These are phyloP conservation scores for Mola mola DNA, from an alignment of 2,113 vertebrate genomes.

Conservation along the genomic window DNA sequence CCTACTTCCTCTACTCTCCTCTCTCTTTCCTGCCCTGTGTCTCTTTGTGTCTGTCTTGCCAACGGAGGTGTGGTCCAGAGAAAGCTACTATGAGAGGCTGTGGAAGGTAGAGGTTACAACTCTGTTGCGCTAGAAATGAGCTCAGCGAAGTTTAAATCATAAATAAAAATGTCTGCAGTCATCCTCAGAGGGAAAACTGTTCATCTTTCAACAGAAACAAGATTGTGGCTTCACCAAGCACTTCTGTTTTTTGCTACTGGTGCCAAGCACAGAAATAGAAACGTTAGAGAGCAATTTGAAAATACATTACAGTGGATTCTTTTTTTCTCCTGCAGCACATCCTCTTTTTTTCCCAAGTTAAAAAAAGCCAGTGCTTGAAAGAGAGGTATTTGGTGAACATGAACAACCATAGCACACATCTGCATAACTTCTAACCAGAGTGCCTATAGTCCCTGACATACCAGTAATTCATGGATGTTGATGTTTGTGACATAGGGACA, in stretches of 20 bases:
- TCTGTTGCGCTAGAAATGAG: slow-evolving; percentile 29
- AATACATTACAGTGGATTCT: neutral
- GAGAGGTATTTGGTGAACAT: slow-evolving; percentile 66
- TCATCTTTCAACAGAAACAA: slow-evolving; percentile 34
- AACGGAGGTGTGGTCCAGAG: slow-evolving; percentile 79
- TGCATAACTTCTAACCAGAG: slow-evolving; percentile 51
- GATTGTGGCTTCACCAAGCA: slow-evolving; percentile 61
- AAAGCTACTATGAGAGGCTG: slow-evolving; percentile 78
- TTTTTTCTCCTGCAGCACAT: neutral
- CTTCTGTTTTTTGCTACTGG: too few species aligned
- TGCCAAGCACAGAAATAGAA: neutral
- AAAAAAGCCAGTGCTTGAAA: slow-evolving; percentile 15
- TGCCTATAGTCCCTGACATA: neutral
- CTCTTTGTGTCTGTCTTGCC: slow-evolving; percentile 72
- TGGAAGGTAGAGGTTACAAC: slow-evolving; percentile 79
- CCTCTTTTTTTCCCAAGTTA: neutral
- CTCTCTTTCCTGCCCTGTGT: slow-evolving; percentile 45
- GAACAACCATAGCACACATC: slow-evolving; percentile 26
- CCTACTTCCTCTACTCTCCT: slow-evolving; percentile 12
- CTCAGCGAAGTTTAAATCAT: slow-evolving; percentile 31
- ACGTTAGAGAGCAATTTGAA: too few species aligned
- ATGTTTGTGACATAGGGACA: slow-evolving; percentile 17
- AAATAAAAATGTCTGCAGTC: slow-evolving; percentile 4
- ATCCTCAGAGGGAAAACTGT: slow-evolving; percentile 26
- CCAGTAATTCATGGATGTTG: slow-evolving; percentile 4